Conservation (phyloP, 1,140 invertebrate genomes). For the Acyrthosiphon pisum region DNA sequence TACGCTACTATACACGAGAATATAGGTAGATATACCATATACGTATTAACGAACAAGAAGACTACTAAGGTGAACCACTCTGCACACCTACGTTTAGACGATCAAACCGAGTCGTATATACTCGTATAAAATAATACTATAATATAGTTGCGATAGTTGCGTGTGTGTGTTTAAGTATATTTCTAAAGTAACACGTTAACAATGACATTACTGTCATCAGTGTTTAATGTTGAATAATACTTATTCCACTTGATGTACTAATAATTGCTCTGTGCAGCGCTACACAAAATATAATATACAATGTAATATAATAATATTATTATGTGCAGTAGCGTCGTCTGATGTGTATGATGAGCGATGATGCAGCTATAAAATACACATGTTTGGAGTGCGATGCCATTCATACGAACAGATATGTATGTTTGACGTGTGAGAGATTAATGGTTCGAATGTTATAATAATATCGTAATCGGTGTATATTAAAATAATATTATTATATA, state of each 20-base stretch:
- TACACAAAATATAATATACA: not conserved
- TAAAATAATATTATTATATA: constrained; percentile 13
- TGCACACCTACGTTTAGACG: not conserved
- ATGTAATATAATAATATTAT: not conserved
- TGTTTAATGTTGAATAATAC: constrained; percentile 20
- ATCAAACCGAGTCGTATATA: not conserved
- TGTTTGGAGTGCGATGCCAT: constrained; percentile 14
- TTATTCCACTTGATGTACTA: constrained; percentile 30
- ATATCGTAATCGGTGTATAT: not conserved
- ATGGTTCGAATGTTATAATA: constrained; percentile 17
- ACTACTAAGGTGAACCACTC: not conserved
- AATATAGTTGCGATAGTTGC: not conserved
- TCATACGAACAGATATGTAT: constrained; percentile 8
- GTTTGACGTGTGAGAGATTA: constrained; percentile 6
- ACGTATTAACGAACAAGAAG: not conserved
- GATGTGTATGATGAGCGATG: constrained; percentile 23
- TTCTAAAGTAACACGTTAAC: constrained; percentile 21
- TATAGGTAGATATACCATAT: no score
- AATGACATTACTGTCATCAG: constrained; percentile 28
- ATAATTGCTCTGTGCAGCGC: constrained; percentile 18
- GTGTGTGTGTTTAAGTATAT: not conserved
- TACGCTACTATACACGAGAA: not conserved
- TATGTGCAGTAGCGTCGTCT: constrained; percentile 30
- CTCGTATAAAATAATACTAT: no score
- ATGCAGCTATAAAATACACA: constrained; percentile 32